Evolutionary conservation across 1,140 invertebrate genomes (phyloP), one percentile per base, ranked within the genome.

Genomic region (Drosophila murphyi): DNA sequence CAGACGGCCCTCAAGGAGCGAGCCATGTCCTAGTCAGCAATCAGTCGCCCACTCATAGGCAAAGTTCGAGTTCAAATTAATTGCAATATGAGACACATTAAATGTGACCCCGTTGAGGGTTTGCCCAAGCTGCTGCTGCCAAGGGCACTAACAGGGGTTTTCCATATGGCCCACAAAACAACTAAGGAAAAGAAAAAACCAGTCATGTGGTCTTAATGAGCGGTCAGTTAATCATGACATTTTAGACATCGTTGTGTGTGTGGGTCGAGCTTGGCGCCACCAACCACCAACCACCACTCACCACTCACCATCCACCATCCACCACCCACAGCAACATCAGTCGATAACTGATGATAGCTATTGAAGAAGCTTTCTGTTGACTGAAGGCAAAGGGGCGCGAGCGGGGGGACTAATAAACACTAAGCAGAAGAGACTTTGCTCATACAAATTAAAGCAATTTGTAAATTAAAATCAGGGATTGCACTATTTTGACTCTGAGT

Each of bases 51-150:
- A 45, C 52, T 61, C 8, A 5, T 10, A 28, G 41, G 12, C 8
- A 47, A 62, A 77, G 69, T 85, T 83, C 56, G 61, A 76, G 82
- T 82, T 87, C 83, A 87, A 88, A 87, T 87, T 88, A 87, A 87
- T 87, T 88, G 82, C 82, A 87, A 87, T 87, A 72, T 76, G 82
- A 87, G 83, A 73, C 64, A 64, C 80, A 87, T 87, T 87, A 82
- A 87, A 87, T 88, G 80, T 80, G 83, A 87, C 74, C 74, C 74
- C 51, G 56, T 75, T 56, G 34, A 39, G 47, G 55, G 47, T 51
- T 56, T 60, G 4, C 12, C 12, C 5, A 29, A 29, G 57, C 6
- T 8, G 2, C 5, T 20, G 7, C 29, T 5, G 10, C 10, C 37
- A 3, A 8, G 6, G 34, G 34, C 34, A 34, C 20, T 20, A 20